These are phyloP conservation scores for Hypselothyrea guttata DNA, from an alignment of 2,888 invertebrate species.

Conservation along the genomic window DNA sequence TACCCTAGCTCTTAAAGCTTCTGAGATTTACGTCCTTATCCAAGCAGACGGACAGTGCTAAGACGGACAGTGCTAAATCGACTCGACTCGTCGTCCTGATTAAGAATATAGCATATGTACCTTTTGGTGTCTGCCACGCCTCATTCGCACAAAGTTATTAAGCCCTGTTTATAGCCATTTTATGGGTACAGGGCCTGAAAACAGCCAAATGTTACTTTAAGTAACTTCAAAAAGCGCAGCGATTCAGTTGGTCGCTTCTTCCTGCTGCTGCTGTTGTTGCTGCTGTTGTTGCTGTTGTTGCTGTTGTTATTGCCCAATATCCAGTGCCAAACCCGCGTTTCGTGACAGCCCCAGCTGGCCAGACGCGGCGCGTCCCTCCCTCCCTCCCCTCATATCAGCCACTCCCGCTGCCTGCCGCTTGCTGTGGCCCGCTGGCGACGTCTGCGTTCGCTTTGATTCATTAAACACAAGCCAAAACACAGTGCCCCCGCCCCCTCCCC, in stretches of 20 bases:
- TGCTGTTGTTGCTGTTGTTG: slow-evolving; percentile 12
- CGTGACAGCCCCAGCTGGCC: slow-evolving; percentile 69
- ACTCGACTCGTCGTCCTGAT: too few species aligned
- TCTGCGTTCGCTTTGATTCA: slow-evolving; percentile 54
- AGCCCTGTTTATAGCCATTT: too few species aligned
- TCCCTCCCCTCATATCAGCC: neutral
- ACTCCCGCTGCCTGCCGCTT: neutral
- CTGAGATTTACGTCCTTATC: too few species aligned
- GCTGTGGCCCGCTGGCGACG: slow-evolving; percentile 14
- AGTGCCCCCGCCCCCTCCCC: slow-evolving; percentile 4
- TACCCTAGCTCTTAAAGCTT: too few species aligned
- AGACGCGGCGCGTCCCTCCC: slow-evolving; percentile 7
- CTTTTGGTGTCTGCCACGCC: too few species aligned
- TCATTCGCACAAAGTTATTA: too few species aligned
- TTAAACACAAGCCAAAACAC: slow-evolving; percentile 47
- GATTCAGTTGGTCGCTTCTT: slow-evolving; percentile 74
- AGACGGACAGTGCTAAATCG: too few species aligned
- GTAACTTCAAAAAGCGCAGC: slow-evolving; percentile 66
- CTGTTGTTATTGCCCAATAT: slow-evolving; percentile 43
- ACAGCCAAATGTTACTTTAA: slow-evolving; percentile 3
- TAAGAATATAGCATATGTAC: too few species aligned
- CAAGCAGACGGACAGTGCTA: too few species aligned
- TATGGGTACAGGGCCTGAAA: too few species aligned
- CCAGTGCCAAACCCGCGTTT: slow-evolving; percentile 54
- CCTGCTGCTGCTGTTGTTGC: slow-evolving; percentile 55